These are phyloP conservation scores for Xenopus tropicalis DNA, from an alignment of 2,113 vertebrate species.

Conservation along the genomic window DNA sequence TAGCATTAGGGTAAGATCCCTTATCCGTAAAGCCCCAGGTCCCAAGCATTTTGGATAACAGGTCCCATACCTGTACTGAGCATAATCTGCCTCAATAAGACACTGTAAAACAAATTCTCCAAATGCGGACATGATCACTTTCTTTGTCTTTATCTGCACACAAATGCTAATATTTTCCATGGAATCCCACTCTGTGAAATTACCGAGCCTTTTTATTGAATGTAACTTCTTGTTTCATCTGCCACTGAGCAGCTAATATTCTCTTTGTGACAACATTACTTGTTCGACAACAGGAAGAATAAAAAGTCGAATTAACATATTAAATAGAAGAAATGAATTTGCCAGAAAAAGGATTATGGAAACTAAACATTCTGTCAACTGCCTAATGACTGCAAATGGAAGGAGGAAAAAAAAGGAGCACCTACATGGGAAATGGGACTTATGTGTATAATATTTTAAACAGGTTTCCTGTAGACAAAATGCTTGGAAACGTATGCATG, in stretches of 20 bases:
- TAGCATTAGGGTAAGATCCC: too few relatives aligned
- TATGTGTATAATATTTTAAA: conserved; percentile 27
- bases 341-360: conserved; percentile 41
- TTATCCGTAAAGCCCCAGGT: too few relatives aligned
- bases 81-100: too few relatives aligned
- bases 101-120: too few relatives aligned
- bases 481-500: conserved; percentile 41
- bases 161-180: too few relatives aligned
- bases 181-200: not conserved
- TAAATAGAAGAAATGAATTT: conserved; percentile 43
- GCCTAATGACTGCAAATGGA: conserved; percentile 39
- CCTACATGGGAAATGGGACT: not conserved
- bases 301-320: conserved; percentile 38
- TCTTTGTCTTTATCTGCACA: too few relatives aligned
- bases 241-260: conserved; percentile 19
- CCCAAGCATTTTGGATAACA: too few relatives aligned
- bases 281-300: conserved; percentile 34
- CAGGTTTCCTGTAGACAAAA: conserved; percentile 17
- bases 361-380: conserved; percentile 41
- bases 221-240: conserved; percentile 12
- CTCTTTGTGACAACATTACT: conserved; percentile 14
- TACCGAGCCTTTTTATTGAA: conserved; percentile 1
- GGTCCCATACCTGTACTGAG: too few relatives aligned
- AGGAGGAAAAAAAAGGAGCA: not conserved
- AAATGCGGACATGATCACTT: too few relatives aligned